Conservation (phyloP, 2,888 invertebrate species). For the Plagodis dolabraria region DNA sequence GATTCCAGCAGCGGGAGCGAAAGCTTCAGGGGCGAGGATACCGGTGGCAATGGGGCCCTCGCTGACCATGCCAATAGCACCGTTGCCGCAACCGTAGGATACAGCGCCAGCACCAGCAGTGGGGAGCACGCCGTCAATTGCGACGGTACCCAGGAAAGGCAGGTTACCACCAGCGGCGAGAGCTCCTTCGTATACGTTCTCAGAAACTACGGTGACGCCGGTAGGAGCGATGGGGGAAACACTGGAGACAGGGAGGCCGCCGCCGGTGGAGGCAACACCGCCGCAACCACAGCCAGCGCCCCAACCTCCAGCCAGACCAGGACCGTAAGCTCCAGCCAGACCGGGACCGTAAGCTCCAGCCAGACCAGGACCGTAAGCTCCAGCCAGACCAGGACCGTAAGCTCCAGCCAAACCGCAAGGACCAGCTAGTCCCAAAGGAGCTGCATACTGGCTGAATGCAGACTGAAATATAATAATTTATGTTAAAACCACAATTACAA, state of each 20-base stretch:
- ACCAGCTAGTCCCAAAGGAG: conserved; percentile 1
- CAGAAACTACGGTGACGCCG: conserved; percentile 52
- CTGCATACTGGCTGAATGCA: conserved; percentile 24
- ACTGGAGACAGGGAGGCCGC: conserved; percentile 41
- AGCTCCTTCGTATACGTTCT: conserved; percentile 52
- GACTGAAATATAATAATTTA: not conserved
- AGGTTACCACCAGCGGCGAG: conserved; percentile 22
- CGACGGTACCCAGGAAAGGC: too few species aligned
- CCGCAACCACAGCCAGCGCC: too few species aligned
- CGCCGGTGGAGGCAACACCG: too few species aligned
- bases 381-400: conserved; percentile 1
- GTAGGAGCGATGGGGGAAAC: conserved; percentile 46
- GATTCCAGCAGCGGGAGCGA: conserved; percentile 2
- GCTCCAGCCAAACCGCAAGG: not conserved
- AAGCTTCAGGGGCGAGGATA: conserved; percentile 12
- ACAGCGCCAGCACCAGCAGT: conserved; percentile 34
- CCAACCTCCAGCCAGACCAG: too few species aligned
- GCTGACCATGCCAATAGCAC: conserved; percentile 43
- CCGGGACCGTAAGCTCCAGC: too few species aligned
- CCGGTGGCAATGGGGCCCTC: conserved; percentile 33
- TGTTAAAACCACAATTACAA: too few species aligned
- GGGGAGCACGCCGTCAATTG: too few species aligned
- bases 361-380: too few species aligned
- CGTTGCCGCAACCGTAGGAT: conserved; percentile 51
- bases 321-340: too few species aligned